Conservation (phyloP, 2,888 invertebrate species). For the Tromatobia lineatoria region DNA sequence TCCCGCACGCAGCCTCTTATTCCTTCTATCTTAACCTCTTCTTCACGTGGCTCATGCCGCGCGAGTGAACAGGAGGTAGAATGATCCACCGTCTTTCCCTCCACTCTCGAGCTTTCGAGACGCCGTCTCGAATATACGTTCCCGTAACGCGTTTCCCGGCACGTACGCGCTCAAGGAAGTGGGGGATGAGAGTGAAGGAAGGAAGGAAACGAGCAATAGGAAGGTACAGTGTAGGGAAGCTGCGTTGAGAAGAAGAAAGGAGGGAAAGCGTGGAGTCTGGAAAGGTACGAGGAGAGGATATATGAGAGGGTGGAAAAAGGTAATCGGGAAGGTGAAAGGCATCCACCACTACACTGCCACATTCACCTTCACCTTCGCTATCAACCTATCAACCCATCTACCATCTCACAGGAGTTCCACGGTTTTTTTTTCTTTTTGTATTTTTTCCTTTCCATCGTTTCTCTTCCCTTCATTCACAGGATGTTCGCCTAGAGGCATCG, state of each 20-base stretch:
- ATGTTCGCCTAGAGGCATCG: slow-evolving; percentile 20
- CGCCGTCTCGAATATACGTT: slow-evolving; percentile 36
- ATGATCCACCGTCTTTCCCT: slow-evolving; percentile 53
- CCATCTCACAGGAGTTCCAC: slow-evolving; percentile 36
- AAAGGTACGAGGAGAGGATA: slow-evolving; percentile 60
- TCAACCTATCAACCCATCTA: slow-evolving; percentile 40
- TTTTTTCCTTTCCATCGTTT: background rate
- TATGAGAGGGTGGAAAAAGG: slow-evolving; percentile 42
- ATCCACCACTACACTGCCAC: slow-evolving; percentile 27
- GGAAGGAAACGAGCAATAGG: slow-evolving; percentile 60
- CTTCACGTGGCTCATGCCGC: slow-evolving; percentile 32
- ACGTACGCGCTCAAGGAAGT: slow-evolving; percentile 57
- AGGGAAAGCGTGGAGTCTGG: slow-evolving; percentile 36
- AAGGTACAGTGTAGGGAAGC: slow-evolving; percentile 43
- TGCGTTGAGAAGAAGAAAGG: background rate
- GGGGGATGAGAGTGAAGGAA: slow-evolving; percentile 33
- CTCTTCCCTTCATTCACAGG: slow-evolving; percentile 38
- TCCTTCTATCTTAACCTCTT: slow-evolving; percentile 58
- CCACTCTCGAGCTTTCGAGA: slow-evolving; percentile 53
- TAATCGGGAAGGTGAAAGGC: slow-evolving; percentile 60
- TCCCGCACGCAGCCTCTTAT: slow-evolving; percentile 54
- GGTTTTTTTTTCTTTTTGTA: slow-evolving; percentile 8
- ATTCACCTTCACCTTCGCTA: slow-evolving; percentile 32
- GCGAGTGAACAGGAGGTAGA: slow-evolving; percentile 34
- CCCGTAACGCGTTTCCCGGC: slow-evolving; percentile 68